phyloP scores from a whole-genome alignment of 1,140 invertebrate species.

The Drosophila burlai region DNA sequence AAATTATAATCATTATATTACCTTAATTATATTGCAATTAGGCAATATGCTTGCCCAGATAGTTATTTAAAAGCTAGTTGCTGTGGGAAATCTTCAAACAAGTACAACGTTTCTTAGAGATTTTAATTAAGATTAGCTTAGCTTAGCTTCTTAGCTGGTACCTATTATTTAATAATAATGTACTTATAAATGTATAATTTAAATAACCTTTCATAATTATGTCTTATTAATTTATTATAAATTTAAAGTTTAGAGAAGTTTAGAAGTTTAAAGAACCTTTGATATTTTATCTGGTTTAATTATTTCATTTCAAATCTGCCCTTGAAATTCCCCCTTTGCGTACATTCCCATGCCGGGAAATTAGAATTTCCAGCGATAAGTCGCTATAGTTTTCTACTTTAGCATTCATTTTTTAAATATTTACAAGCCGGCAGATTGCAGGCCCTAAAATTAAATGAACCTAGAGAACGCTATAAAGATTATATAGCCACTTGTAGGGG shows the following conservation, averaged over 20 bases:
- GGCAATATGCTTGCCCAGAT: not conserved
- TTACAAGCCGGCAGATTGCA: not conserved
- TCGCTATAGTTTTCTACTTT: not conserved
- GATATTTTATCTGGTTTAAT: too few species aligned
- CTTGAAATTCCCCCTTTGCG: not conserved
- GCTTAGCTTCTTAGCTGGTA: not conserved
- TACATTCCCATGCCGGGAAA: not conserved
- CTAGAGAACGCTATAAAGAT: constrained; percentile 10
- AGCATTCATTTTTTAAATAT: not conserved
- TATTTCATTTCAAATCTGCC: not conserved
- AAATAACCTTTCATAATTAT: not conserved
- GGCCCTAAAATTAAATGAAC: not conserved
- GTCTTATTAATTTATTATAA: not conserved
- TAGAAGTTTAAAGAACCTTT: too few species aligned
- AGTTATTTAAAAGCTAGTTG: not conserved
- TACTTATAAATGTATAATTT: not conserved
- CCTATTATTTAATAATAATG: not conserved
- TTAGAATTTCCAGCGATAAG: not conserved
- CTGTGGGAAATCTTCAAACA: not conserved
- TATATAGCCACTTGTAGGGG: not conserved
- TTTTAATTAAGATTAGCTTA: too few species aligned
- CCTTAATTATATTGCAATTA: constrained; percentile 10
- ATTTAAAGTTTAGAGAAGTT: too few species aligned
- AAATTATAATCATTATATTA: not conserved
- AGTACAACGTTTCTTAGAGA: not conserved